A percentile compares a stretch with the other conserved stretches of the same genome.
These are phyloP conservation scores for Virgularia gustaviana DNA, from an alignment of 92 coral and sea anemone species.

Conservation along the genomic window DNA sequence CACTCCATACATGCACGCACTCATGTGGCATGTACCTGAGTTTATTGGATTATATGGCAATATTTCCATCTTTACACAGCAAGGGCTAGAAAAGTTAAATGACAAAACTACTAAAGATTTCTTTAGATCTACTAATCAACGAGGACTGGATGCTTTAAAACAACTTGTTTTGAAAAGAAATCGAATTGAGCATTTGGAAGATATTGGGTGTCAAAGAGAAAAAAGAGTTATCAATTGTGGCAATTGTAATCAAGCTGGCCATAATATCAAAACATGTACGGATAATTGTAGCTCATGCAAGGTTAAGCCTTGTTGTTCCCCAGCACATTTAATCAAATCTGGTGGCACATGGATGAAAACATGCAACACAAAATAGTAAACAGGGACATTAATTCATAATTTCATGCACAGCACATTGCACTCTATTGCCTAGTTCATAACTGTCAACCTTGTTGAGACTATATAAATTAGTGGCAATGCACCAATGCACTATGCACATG, in stretches of 20 bases:
- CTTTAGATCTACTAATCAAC: slow-evolving; percentile 45
- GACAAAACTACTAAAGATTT: slow-evolving; percentile 53
- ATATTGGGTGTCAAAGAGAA: slow-evolving; percentile 38
- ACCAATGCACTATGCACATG: no score
- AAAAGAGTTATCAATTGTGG: slow-evolving; percentile 23
- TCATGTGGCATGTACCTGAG: slow-evolving; percentile 35
- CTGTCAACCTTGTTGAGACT: no score
- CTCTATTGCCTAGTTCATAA: background rate
- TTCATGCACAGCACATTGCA: no score
- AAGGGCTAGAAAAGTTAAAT: slow-evolving; percentile 51
- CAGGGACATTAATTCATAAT: no score
- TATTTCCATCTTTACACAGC: slow-evolving; percentile 35
- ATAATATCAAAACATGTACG: slow-evolving; percentile 49
- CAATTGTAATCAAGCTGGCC: slow-evolving; percentile 40
- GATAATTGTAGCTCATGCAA: slow-evolving; percentile 26
- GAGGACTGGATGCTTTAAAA: slow-evolving; percentile 34
- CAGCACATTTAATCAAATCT: slow-evolving; percentile 10
- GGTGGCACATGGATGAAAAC: slow-evolving; percentile 20
- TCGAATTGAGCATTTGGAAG: slow-evolving; percentile 38
- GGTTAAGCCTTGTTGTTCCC: slow-evolving; percentile 17
- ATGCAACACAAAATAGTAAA: slow-evolving; percentile 5
- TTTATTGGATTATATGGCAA: slow-evolving; percentile 38
- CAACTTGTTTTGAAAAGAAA: slow-evolving; percentile 43
- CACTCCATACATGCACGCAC: slow-evolving; percentile 35
- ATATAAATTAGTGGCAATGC: no score